Evolutionary conservation across 2,888 invertebrate genomes (phyloP).

Genomic region (Panzeria rudis): DNA sequence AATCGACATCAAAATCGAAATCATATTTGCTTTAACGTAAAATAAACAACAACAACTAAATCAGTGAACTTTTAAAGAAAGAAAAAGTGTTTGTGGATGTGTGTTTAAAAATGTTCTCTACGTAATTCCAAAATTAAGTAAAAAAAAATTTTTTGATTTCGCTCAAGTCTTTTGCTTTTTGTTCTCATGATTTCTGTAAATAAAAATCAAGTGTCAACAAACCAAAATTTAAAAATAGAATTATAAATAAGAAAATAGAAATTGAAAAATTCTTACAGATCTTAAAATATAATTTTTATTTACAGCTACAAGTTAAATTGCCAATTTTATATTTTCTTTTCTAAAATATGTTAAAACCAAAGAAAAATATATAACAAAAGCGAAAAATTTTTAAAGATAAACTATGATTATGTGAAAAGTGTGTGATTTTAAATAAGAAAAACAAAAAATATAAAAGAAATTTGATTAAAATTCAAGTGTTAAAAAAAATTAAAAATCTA

Average conservation of each 20-base stretch:
- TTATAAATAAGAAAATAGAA: not conserved
- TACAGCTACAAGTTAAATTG: constrained; percentile 9
- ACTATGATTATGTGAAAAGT: constrained; percentile 48
- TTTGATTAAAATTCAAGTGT: constrained; percentile 1
- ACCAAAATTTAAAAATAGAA: constrained; percentile 40
- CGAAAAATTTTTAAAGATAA: constrained; percentile 45
- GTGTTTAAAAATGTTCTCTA: constrained; percentile 34
- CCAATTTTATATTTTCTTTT: not conserved
- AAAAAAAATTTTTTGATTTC: constrained; percentile 22
- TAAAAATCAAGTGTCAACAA: constrained; percentile 57
- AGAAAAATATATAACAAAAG: constrained; percentile 49
- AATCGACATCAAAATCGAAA: constrained; percentile 36
- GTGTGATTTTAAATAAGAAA: constrained; percentile 20
- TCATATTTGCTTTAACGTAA: not conserved
- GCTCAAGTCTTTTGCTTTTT: constrained; percentile 9
- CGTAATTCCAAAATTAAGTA: constrained; percentile 30
- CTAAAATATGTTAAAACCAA: constrained; percentile 52
- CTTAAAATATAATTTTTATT: not conserved
- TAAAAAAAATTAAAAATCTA: not conserved
- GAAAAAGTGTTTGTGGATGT: constrained; percentile 5
- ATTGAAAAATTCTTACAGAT: constrained; percentile 9
- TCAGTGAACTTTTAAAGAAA: not conserved
- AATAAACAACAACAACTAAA: constrained; percentile 3
- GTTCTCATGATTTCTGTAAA: constrained; percentile 36
- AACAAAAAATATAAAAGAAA: constrained; percentile 14